Percentiles rank a stretch among this genome's conserved stretches.
Conservation (phyloP, 1,140 invertebrate species). For the Maconellicoccus hirsutus region DNA sequence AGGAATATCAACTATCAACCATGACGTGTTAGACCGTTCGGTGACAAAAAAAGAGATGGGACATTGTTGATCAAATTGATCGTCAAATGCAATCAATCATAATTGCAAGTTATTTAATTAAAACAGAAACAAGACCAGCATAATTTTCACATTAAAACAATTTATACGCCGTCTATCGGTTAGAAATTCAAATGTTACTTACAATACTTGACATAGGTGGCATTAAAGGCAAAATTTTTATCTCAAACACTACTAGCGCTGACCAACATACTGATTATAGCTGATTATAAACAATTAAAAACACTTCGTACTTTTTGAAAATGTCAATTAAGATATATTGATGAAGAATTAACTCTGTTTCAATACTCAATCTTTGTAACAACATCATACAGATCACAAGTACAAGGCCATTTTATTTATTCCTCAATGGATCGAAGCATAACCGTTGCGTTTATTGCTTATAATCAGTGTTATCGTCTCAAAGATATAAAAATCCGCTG, state of each 20-base stretch:
- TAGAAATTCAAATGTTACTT: slow-evolving; percentile 18
- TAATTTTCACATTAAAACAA: background rate
- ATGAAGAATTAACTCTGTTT: background rate
- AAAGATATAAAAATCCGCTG: too few relatives aligned
- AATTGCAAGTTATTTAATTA: background rate
- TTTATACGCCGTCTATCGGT: slow-evolving; percentile 21
- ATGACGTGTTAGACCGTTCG: too few relatives aligned
- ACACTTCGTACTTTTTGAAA: background rate
- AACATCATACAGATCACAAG: background rate
- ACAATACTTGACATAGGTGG: slow-evolving; percentile 3
- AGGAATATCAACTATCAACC: too few relatives aligned
- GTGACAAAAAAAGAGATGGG: too few relatives aligned
- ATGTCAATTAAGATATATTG: background rate
- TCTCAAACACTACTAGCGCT: slow-evolving; percentile 6
- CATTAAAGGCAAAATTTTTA: slow-evolving; percentile 14
- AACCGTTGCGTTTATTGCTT: too few relatives aligned
- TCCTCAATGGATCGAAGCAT: background rate
- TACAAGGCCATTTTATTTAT: slow-evolving; percentile 11
- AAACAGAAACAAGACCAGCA: background rate
- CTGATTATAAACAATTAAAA: background rate
- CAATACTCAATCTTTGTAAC: background rate
- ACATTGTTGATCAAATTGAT: background rate
- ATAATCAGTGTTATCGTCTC: too few relatives aligned
- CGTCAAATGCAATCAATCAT: background rate
- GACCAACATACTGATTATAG: background rate